Conservation (phyloP, 2,113 vertebrate species). For the Colossoma macropomum region DNA sequence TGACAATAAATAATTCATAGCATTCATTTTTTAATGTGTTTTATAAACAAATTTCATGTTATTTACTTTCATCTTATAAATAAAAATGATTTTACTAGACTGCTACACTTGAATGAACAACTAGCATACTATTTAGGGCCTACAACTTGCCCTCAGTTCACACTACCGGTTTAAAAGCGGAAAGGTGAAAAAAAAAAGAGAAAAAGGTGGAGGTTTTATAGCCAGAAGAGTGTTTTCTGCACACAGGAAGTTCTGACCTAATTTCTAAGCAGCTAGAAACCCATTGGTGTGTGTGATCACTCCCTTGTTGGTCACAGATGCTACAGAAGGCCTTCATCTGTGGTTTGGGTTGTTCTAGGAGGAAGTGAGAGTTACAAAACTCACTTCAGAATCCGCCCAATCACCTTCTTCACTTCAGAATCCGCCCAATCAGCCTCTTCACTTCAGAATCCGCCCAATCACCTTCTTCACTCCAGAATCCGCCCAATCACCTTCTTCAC, state of each 20-base stretch:
- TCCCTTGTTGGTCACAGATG: background rate
- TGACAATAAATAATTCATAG: too few relatives aligned
- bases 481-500: background rate
- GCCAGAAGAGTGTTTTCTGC: background rate
- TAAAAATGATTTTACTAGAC: too few relatives aligned
- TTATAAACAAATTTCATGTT: too few relatives aligned
- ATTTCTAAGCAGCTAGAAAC: background rate
- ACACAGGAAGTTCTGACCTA: background rate
- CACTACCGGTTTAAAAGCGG: background rate
- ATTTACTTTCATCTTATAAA: too few relatives aligned
- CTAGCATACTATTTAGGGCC: too few relatives aligned
- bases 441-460: background rate
- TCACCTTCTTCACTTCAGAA: too few relatives aligned
- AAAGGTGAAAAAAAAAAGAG: background rate
- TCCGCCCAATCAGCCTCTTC: too few relatives aligned
- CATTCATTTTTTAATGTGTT: too few relatives aligned
- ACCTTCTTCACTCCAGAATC: too few relatives aligned
- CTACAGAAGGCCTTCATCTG: conserved; percentile 22
- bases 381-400: background rate
- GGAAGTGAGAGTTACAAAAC: conserved; percentile 31
- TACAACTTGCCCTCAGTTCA: too few relatives aligned
- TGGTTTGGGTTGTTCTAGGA: conserved; percentile 1
- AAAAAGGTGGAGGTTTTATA: background rate
- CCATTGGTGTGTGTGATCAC: background rate
- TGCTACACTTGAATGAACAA: too few relatives aligned